Evolutionary conservation across 2,888 invertebrate species (phyloP).

Genomic region (Argyra leucocephala): DNA sequence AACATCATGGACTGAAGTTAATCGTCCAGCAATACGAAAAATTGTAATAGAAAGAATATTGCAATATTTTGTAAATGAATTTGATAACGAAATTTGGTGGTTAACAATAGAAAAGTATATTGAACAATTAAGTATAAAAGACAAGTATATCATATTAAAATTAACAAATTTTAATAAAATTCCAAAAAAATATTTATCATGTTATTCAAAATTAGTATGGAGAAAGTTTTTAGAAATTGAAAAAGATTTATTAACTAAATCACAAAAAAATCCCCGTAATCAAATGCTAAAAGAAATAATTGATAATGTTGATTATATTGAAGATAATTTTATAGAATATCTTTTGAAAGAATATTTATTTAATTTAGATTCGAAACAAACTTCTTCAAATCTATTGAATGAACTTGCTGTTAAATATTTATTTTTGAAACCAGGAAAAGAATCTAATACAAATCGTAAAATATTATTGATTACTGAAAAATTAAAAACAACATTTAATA

Average conservation of each 20-base stretch:
- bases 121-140: background rate
- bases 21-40: background rate
- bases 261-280: background rate
- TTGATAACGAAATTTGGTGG: background rate
- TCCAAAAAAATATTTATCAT: background rate
- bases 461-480: background rate
- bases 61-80: background rate
- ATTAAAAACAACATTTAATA: background rate
- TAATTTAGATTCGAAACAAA: background rate
- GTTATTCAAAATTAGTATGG: background rate
- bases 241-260: background rate
- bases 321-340: background rate
- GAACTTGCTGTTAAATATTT: background rate
- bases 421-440: background rate
- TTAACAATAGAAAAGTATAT: background rate
- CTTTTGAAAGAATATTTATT: background rate
- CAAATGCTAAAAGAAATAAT: background rate
- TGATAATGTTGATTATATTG: background rate
- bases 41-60: background rate
- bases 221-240: background rate
- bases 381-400: background rate
- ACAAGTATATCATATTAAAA: background rate
- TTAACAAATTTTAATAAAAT: background rate
- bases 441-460: background rate
- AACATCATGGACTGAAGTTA: background rate